Base-by-base conservation (phyloP, 2,797 vertebrate genomes). In the Microtus californicus region DNA sequence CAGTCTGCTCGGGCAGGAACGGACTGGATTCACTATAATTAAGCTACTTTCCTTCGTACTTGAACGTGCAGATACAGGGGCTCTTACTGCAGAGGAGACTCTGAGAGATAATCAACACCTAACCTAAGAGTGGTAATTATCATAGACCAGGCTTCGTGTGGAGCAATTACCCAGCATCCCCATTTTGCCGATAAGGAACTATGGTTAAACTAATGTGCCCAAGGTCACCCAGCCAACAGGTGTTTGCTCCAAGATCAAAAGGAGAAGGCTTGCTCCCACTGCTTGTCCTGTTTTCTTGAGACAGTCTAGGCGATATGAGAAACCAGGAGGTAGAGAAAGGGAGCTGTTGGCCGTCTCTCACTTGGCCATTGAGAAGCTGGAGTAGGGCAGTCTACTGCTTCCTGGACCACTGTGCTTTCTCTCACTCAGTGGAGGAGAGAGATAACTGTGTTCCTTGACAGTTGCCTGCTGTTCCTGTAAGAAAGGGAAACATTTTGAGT, bases 401-500 rank as follows among this genome's bases (percentile, higher is more conserved):
- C 31, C 29, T 13, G 40, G 27, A 48, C 23, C 63, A 21, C 12
- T 21, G 14, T 0, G 2, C 63, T 93, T 81, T 51, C 82, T 25
- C 31, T 89, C 34, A 51, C 14, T 31, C 25, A 43, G 21, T 21
- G 15, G 37, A 91, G 23, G 87, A 79, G 0, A 78, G 0, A 65
- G 0, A 88, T n/a, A 21, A 43, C 25, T 48, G 54, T 54, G n/a
- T 48, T 17, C 45, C 56, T 87, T 76, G 51, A 27, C 12, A 2
- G 3, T 29, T 67, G 31, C 48, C 65, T 77, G 4, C 63, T 43
- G 54, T 87, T 89, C 65, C 76, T 67, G 5, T 59, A 19, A 48
- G 59, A 94, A 48, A 79, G 27, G 73, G 87, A 94, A 96, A 48
- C 91, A 25, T 59, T 34, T 56, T 74, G 78, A 61, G n/a, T 67